These are phyloP conservation scores for Drosophila bocki DNA, from an alignment of 1,140 invertebrate species.

Conservation along the genomic window DNA sequence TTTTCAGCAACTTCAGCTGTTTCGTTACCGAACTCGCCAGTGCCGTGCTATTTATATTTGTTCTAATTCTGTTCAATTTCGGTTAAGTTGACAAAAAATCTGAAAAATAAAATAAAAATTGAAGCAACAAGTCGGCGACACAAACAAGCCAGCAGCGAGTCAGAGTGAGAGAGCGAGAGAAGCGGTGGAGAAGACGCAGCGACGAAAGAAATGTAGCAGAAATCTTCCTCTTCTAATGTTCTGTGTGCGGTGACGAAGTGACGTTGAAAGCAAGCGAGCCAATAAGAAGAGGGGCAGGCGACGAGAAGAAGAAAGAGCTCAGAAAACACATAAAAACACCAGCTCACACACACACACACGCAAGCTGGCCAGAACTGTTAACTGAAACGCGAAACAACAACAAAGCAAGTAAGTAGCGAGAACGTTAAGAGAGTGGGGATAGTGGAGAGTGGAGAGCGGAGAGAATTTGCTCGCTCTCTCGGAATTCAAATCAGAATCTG, in stretches of 20 bases:
- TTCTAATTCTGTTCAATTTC: conserved; percentile 32
- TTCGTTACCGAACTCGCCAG: conserved; percentile 21
- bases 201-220: conserved; percentile 43
- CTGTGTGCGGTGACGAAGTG: conserved; percentile 56
- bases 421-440: conserved; percentile 1
- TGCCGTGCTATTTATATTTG: conserved; percentile 43
- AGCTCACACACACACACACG: conserved; percentile 18
- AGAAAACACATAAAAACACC: conserved; percentile 43
- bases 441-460: not conserved
- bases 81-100: conserved; percentile 22
- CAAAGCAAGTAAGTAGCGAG: conserved; percentile 44
- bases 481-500: conserved; percentile 48
- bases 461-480: conserved; percentile 29
- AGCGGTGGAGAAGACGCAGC: conserved; percentile 14
- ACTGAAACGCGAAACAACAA: conserved; percentile 52
- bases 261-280: conserved; percentile 47
- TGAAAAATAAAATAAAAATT: conserved; percentile 5
- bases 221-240: conserved; percentile 41
- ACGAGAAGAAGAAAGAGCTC: conserved; percentile 36
- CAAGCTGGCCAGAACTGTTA: conserved; percentile 39
- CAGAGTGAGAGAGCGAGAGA: not conserved
- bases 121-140: conserved; percentile 22
- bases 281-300: conserved; percentile 24
- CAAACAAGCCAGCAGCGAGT: conserved; percentile 26
- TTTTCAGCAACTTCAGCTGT: not conserved